phyloP scores from a whole-genome alignment of 2,113 vertebrate genomes.

The Gymnorhina tibicen region DNA sequence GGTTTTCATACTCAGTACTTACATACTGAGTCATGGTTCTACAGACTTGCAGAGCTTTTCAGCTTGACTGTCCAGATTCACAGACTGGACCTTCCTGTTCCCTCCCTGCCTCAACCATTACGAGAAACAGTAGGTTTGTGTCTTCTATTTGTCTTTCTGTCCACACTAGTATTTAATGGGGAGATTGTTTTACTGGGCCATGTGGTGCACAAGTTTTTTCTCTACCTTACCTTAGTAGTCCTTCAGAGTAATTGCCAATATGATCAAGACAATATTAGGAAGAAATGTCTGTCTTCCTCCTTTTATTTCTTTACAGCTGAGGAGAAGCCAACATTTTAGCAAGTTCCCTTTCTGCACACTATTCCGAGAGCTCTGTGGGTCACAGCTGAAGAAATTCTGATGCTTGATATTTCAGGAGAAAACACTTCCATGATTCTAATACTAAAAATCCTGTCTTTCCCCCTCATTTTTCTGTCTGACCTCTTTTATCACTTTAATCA shows the following conservation, averaged over 20 bases:
- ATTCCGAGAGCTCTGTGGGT: not conserved
- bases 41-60: not conserved
- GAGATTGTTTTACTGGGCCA: not conserved
- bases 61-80: not conserved
- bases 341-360: not conserved
- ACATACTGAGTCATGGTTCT: not conserved
- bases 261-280: not conserved
- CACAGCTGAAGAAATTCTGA: not conserved
- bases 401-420: not conserved
- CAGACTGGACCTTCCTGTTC: not conserved
- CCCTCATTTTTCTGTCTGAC: conserved; percentile 7
- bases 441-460: not conserved
- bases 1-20: not conserved
- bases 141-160: not conserved
- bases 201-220: not conserved
- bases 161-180: not conserved
- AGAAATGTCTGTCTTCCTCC: not conserved
- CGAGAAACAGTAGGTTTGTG: not conserved
- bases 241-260: not conserved
- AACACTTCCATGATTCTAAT: not conserved
- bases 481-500: conserved; percentile 31
- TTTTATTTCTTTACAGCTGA: not conserved
- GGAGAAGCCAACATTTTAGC: not conserved
- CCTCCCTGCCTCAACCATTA: not conserved
- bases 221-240: not conserved